Base-by-base conservation (phyloP, 2,113 vertebrate species). In the Serinus canaria region DNA sequence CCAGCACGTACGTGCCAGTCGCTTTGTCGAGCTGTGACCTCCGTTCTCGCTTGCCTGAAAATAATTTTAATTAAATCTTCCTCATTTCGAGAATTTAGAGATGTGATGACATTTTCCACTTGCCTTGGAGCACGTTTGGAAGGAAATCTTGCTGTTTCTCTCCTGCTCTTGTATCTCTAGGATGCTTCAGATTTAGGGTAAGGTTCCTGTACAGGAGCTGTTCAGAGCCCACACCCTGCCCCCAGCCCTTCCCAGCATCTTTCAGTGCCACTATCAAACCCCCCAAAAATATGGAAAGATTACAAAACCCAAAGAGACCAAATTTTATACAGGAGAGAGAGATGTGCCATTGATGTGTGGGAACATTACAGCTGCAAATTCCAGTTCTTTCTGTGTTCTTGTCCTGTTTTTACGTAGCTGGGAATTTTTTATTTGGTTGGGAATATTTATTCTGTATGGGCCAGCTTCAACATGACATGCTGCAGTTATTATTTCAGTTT, bases 1-100 rank as follows among this genome's bases (percentile, higher is more conserved):
- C 17, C 49, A 47, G 12, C 74, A 56, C 13, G 3, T 27, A 22
- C 0, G 0, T 0, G 0, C 50, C 70, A 28, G 35, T 8, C 10
- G 2, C 76, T 76, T 39, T 15, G 16, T 46, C 7, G 39, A 41
- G 60, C 50, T 43, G 4, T 46, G 87, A 39, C 64, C 68, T 89
- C 69, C 39, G 3, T 59, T 84, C 77, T 89, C 60, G 58, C 83
- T 83, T 77, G 43, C 24, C 50, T 66, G 52, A 53, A 88, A 88
- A 46, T 24, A 18, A 21, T 73, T 66, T 86, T 77, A 76, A 83
- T 80, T 60, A 58, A 88, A 83, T 10, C 30, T 80, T 83, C 69
- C n/a, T 49, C 33, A 13, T 53, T 80, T 44, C 41, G 20, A 56
- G 27, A 76, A 35, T 86, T 86, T 52, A 53, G 76, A 80, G 28